Percentiles rank a stretch among this genome's conserved stretches.
Conservation (phyloP, 2,888 invertebrate genomes). For the Caenorhabditis drosophilae region DNA sequence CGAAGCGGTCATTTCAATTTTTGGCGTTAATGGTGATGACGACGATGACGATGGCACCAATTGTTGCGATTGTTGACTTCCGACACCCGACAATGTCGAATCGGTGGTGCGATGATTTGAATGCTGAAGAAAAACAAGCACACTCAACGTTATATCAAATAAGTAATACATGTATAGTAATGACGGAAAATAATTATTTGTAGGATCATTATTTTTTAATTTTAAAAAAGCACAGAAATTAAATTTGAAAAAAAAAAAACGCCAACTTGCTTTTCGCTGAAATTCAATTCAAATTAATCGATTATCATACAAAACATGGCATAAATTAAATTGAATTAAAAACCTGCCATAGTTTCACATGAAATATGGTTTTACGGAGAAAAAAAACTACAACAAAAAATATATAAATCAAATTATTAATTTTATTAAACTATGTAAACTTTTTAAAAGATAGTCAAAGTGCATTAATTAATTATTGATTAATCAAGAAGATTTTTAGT, state of each 20-base stretch:
- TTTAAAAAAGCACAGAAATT: constrained; percentile 15
- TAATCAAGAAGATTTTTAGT: too few species aligned
- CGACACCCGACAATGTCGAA: not conserved
- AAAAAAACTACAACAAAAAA: too few species aligned
- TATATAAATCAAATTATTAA: too few species aligned
- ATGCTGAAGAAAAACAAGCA: constrained; percentile 12
- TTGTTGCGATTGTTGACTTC: constrained; percentile 2
- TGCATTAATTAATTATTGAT: too few species aligned
- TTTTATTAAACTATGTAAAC: too few species aligned
- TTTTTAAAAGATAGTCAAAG: too few species aligned
- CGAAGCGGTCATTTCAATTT: constrained; percentile 36
- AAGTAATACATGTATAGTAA: not conserved
- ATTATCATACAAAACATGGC: not conserved
- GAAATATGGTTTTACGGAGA: too few species aligned
- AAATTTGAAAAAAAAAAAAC: not conserved
- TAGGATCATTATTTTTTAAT: too few species aligned
- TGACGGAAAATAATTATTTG: too few species aligned
- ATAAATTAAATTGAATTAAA: too few species aligned
- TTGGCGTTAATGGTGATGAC: constrained; percentile 6
- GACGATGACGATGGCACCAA: constrained; percentile 4
- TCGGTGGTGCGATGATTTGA: constrained; percentile 6
- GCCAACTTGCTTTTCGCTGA: constrained; percentile 9
- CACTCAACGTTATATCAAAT: not conserved
- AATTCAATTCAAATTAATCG: not conserved
- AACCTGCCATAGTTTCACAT: too few species aligned